Evolutionary conservation across 2,113 vertebrate species (phyloP).

Genomic region (Scatophagus argus): DNA sequence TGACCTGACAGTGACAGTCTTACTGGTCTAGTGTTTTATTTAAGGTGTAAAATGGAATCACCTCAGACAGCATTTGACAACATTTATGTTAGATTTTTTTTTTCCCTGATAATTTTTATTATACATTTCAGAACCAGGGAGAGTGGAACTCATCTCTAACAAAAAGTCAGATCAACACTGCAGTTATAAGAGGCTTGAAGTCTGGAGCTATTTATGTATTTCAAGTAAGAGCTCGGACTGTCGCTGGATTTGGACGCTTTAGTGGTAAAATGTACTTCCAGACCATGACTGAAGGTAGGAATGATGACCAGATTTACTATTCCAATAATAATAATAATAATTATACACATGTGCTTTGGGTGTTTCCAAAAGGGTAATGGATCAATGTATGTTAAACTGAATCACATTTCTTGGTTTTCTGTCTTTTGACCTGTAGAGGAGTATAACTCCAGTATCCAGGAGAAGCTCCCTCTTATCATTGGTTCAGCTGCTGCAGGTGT

Average conservation of each 20-base stretch:
- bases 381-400: background rate
- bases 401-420: background rate
- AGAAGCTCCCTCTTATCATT: conserved; percentile 95
- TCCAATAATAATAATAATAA: background rate
- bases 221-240: conserved; percentile 95
- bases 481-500: conserved; percentile 92
- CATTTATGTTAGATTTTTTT: conserved; percentile 1
- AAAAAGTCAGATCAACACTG: conserved; percentile 95
- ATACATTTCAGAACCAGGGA: conserved; percentile 89
- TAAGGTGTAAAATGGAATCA: background rate
- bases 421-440: conserved; percentile 83
- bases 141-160: conserved; percentile 92
- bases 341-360: background rate
- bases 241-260: conserved; percentile 95
- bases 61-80: background rate
- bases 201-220: conserved; percentile 96
- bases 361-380: background rate
- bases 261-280: conserved; percentile 99
- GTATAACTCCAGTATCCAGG: conserved; percentile 94
- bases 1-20: background rate
- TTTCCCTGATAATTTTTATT: too few relatives aligned
- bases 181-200: conserved; percentile 89
- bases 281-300: conserved; percentile 95
- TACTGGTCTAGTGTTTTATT: background rate
- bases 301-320: background rate